Conservation (phyloP, 2,797 vertebrate genomes). For the Pipistrellus nathusii region DNA sequence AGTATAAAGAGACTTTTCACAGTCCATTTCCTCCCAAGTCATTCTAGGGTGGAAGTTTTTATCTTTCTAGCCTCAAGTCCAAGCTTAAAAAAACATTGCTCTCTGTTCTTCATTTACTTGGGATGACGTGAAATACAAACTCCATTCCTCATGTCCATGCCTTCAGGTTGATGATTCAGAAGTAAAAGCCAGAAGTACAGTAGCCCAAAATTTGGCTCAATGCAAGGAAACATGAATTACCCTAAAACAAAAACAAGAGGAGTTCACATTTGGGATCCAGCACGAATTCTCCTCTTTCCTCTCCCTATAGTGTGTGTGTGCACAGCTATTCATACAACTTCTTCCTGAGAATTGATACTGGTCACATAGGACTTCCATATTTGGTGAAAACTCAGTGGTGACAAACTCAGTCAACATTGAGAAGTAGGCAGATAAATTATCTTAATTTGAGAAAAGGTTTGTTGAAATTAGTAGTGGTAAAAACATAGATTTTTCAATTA, state of each 20-base stretch:
- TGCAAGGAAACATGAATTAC: slow-evolving; percentile 85
- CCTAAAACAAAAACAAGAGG: slow-evolving; percentile 85
- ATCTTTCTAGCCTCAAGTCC: slow-evolving; percentile 63
- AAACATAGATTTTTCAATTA: slow-evolving; percentile 48
- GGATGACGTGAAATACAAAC: slow-evolving; percentile 79
- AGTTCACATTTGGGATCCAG: slow-evolving; percentile 82
- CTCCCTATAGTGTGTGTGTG: slow-evolving; percentile 24
- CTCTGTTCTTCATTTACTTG: slow-evolving; percentile 76
- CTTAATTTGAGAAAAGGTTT: background rate
- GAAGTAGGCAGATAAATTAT: background rate
- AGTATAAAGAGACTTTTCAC: background rate
- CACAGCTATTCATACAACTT: slow-evolving; percentile 45
- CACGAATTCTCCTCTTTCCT: slow-evolving; percentile 65
- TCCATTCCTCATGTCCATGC: slow-evolving; percentile 45
- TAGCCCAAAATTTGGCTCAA: slow-evolving; percentile 74
- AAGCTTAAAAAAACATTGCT: background rate
- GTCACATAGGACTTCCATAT: background rate
- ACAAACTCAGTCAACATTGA: slow-evolving; percentile 1
- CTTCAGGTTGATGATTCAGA: slow-evolving; percentile 65
- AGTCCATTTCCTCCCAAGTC: background rate
- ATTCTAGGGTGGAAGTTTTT: background rate
- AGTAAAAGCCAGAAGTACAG: slow-evolving; percentile 75
- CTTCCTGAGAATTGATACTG: background rate
- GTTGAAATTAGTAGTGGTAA: background rate
- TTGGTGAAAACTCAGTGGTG: background rate